Percentiles rank a stretch among this genome's conserved stretches.
Evolutionary conservation across 1,140 invertebrate genomes (phyloP).

Genomic region (Sesamia nonagrioides): DNA sequence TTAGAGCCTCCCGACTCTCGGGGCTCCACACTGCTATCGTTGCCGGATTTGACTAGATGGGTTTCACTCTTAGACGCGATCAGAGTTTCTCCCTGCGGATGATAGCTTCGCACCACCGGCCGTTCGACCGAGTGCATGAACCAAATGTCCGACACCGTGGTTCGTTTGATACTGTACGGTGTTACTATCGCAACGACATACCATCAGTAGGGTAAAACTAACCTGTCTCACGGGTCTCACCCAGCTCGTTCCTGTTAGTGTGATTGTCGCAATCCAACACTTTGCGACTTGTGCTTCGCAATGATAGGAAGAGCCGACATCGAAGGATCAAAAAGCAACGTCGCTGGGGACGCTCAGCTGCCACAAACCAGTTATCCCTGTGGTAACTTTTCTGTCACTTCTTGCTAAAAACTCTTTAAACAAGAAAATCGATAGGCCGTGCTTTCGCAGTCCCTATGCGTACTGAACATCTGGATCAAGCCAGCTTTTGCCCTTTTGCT

Average conservation of each 20-base stretch:
- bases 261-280: slow-evolving; percentile 94
- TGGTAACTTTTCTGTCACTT: slow-evolving; percentile 95
- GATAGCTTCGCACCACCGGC: no score
- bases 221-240: slow-evolving; percentile 94
- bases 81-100: no score
- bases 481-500: slow-evolving; percentile 95
- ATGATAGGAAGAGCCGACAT: slow-evolving; percentile 96
- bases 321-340: slow-evolving; percentile 95
- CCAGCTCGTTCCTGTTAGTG: slow-evolving; percentile 93
- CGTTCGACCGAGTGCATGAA: no score
- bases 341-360: slow-evolving; percentile 95
- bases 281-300: slow-evolving; percentile 95
- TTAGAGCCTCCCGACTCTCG: no score
- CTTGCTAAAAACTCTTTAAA: slow-evolving; percentile 92
- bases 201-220: slow-evolving; percentile 90
- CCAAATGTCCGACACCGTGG: no score
- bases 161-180: no score
- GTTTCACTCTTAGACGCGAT: no score
- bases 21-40: no score
- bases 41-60: no score
- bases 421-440: slow-evolving; percentile 94
- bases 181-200: no score
- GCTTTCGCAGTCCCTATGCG: slow-evolving; percentile 91
- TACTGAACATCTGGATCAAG: slow-evolving; percentile 90
- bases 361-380: slow-evolving; percentile 95